A percentile compares a stretch with the other conserved stretches of the same genome.
Evolutionary conservation across 2,797 vertebrate species (phyloP).

Genomic region (Aphelocoma californica): DNA sequence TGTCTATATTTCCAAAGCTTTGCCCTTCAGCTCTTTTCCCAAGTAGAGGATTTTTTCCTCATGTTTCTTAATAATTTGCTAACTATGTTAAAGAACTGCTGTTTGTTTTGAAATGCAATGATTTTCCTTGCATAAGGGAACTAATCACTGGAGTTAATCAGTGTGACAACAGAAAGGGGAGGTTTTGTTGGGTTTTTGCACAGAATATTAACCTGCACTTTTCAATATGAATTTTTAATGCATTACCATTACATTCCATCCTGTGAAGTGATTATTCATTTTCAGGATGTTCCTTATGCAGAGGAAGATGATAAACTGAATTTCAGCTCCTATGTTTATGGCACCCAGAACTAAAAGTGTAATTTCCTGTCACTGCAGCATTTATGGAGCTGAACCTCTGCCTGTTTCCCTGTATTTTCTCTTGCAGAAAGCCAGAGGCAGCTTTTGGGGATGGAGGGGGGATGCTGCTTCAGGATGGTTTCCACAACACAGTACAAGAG

Average conservation of each 20-base stretch:
- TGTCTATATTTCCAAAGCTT: neutral
- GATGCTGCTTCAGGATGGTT: neutral
- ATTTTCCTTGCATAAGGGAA: constrained; percentile 56
- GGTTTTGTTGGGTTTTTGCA: constrained; percentile 59
- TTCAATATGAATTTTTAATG: constrained; percentile 63
- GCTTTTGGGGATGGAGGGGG: neutral
- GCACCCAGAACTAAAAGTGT: constrained; percentile 32
- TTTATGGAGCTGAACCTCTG: constrained; percentile 9
- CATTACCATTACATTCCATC: constrained; percentile 53
- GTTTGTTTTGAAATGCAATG: constrained; percentile 61
- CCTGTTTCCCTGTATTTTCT: neutral
- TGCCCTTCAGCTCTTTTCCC: constrained; percentile 34
- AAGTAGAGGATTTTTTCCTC: neutral
- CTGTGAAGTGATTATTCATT: constrained; percentile 63
- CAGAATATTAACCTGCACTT: constrained; percentile 67
- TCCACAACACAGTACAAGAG: neutral
- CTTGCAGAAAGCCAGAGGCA: neutral
- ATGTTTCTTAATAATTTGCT: constrained; percentile 58
- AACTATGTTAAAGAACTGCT: constrained; percentile 44
- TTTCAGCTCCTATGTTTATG: constrained; percentile 54
- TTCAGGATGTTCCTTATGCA: constrained; percentile 57
- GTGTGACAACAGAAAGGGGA: constrained; percentile 65
- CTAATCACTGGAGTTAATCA: constrained; percentile 66
- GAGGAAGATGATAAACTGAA: constrained; percentile 63
- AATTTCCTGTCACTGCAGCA: constrained; percentile 55